Base-by-base conservation (phyloP, 1,140 invertebrate species). In the Nephotettix cincticeps region DNA sequence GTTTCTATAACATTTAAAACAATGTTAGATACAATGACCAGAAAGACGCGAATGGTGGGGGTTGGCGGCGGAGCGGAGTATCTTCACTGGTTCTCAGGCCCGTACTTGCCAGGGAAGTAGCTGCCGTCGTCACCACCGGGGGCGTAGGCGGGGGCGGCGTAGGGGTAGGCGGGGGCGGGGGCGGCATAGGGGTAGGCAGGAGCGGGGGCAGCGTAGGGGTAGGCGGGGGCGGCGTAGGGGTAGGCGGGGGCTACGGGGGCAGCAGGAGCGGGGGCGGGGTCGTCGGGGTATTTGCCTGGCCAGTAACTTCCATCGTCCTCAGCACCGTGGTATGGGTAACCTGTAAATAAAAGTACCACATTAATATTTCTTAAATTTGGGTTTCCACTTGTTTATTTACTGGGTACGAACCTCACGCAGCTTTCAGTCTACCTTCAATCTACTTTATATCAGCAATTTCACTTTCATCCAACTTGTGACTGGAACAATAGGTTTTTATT, bases 51-150 rank as follows among this genome's bases (percentile, higher is more conserved):
- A 6, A 14, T 36, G 32, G 32, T 36, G 32, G 32, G 32, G 32
- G 32, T 36, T 36, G 4, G 32, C 4, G 4, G 32, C 4, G 4
- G 14, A 36, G 32, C 32, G 32, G 32, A 36, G 32, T 36, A 36
- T 36, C 32, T 36, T 36, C 14, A 36, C 32, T 36, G 32, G 47
- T 51, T 51, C 47, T 51, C 47, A 51, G 47, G 47, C 3, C 54
- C 74, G 71, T 76, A 76, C 69, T 76, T 76, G 47, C 75, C 75
- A 13, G 75, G 75, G 71, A 68, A 76, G 75, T 76, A 76, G 28
- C 70, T 72, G 40, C 75, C 75, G 28, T 76, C 75, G 30, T 75
- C 74, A 30, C 74, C 29, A 2, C 30, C 64, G 23, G 27, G 32
- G 51, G 21, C 28, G 56, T 13, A 51, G 23, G 21, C 32, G 21